These are phyloP conservation scores for Pterocles burchelli DNA, from an alignment of 2,113 vertebrate genomes.

Conservation along the genomic window DNA sequence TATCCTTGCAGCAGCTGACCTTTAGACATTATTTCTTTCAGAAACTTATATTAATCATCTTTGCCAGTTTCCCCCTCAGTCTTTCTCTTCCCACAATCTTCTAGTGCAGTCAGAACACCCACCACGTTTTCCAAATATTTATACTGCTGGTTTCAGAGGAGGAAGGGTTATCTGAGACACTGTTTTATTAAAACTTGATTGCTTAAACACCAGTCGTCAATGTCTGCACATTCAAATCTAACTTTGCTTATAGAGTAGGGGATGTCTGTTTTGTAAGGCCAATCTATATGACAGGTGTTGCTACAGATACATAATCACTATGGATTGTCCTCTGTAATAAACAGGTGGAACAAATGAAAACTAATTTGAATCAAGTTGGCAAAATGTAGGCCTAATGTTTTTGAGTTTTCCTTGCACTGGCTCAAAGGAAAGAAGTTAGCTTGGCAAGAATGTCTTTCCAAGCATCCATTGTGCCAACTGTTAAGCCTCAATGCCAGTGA, in stretches of 20 bases:
- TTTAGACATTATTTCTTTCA: slow-evolving; percentile 46
- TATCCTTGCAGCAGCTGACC: slow-evolving; percentile 24
- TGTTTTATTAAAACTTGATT: neutral
- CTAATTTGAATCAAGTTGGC: neutral
- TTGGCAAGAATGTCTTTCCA: neutral
- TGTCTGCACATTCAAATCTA: neutral
- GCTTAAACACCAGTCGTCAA: neutral
- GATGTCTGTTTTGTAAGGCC: neutral
- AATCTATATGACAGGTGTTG: rapidly evolving
- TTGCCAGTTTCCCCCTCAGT: neutral
- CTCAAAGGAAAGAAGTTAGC: neutral
- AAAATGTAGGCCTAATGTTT: neutral
- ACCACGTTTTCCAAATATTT: neutral
- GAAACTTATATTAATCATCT: slow-evolving; percentile 13
- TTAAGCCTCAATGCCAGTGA: neutral
- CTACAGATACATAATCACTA: neutral
- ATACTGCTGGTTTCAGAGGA: neutral
- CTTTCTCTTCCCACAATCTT: neutral
- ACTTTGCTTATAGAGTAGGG: neutral
- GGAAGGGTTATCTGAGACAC: neutral
- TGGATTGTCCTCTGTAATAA: neutral
- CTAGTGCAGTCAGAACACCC: neutral
- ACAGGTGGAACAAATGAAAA: neutral
- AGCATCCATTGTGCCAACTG: neutral
- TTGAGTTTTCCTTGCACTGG: neutral